Evolutionary conservation across 2,113 vertebrate species (phyloP), one percentile per base, ranked within the genome.

Genomic region (Polypterus senegalus): DNA sequence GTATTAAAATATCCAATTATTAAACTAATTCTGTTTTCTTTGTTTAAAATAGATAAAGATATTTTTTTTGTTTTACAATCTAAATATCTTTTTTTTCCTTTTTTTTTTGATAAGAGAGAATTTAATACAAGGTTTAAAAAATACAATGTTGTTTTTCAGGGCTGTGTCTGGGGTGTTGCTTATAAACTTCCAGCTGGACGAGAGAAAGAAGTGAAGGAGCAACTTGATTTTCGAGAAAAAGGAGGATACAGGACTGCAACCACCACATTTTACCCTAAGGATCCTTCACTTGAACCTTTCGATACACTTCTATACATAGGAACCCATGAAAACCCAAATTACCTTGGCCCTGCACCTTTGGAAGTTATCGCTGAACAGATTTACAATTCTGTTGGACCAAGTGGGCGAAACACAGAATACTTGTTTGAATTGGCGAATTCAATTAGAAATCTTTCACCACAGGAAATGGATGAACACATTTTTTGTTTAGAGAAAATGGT

Each of bases 331-430:
- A 95, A 97, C 69, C 96, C 96, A 4, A 77, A 97, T 79, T 99
- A 97, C 80, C 92, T 99, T 47, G 96, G 96, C 53, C 94, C 95
- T 3, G 96, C 94, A 4, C 91, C 96, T 43, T 76, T 99, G 59
- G 92, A 97, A 83, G 89, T 91, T 56, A 97, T 99, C 9, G 96
- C 96, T 46, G 79, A 81, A 54, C 95, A 99, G 85, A 99, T 99
- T 66, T 73, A 87, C 59, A 78, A 66, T 57, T 88, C 91, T 1
- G 81, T 80, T 3, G 96, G 96, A 48, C 93, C 90, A 9, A 99
- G 96, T 8, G 94, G 96, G 67, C 80, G 69, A 71, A 99, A 99
- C 74, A 91, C 89, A 0, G 96, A 99, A 57, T 99, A 99, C 68
- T 82, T 98, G 10, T 95, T 99, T 65, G 80, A 96, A 86, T 89